Conservation (phyloP, 2,113 vertebrate species). For the Boleophthalmus pectinirostris region DNA sequence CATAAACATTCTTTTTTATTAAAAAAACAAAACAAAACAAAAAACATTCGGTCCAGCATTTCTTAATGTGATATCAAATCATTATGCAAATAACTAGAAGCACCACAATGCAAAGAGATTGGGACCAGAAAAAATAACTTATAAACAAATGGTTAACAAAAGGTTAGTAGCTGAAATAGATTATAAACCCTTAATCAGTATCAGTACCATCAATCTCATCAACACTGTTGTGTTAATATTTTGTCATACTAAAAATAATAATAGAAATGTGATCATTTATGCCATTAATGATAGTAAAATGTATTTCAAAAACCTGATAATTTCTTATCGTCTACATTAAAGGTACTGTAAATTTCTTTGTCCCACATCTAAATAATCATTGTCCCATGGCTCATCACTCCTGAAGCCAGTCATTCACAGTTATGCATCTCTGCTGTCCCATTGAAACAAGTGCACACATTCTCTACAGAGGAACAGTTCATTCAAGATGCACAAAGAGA, state of each 20-base stretch:
- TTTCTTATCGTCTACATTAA: conserved; percentile 67
- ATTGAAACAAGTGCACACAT: conserved; percentile 53
- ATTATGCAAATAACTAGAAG: conserved; percentile 49
- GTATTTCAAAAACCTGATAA: conserved; percentile 56
- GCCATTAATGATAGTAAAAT: conserved; percentile 47
- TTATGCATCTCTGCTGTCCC: conserved; percentile 51
- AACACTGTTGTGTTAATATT: conserved; percentile 11
- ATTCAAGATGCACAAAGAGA: conserved; percentile 63
- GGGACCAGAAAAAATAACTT: conserved; percentile 21
- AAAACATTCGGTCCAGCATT: conserved; percentile 74
- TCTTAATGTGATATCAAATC: conserved; percentile 60
- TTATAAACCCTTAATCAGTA: conserved; percentile 33
- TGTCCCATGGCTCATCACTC: conserved; percentile 52
- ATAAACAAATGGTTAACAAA: conserved; percentile 17
- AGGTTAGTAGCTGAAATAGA: conserved; percentile 33
- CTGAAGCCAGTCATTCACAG: conserved; percentile 46
- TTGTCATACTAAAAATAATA: conserved; percentile 50
- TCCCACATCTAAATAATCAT: conserved; percentile 46
- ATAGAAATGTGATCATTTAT: conserved; percentile 47
- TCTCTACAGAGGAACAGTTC: conserved; percentile 62
- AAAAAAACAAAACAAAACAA: neutral
- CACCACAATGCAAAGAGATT: conserved; percentile 25
- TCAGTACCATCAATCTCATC: conserved; percentile 32
- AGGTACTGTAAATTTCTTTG: conserved; percentile 58
- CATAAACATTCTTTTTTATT: conserved; percentile 77